Evolutionary conservation across 2,113 vertebrate species (phyloP), one percentile per base, ranked within the genome.

Genomic region (Megalops atlanticus): DNA sequence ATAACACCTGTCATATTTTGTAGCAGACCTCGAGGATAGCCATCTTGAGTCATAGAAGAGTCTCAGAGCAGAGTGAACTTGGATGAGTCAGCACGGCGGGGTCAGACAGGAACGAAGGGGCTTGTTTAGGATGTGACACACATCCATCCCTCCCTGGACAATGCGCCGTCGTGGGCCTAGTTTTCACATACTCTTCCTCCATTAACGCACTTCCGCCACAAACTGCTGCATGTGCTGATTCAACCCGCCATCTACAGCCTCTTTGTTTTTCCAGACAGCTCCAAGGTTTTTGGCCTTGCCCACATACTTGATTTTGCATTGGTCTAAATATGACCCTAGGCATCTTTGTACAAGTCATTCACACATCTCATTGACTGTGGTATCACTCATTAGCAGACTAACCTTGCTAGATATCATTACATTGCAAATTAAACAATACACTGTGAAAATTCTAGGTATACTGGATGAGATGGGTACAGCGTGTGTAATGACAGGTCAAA

Each of bases 241-340:
- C 24, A 64, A 10, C 58, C 58, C n/a, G 0, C n/a, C 58, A 64
- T 27, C 58, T 64, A 0, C 4, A 31, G n/a, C n/a, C 24, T 31
- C 52, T 58, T 24, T 24, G n/a, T 31, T 31, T 64, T 64, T 0
- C 2, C 58, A 64, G 58, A 74, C 5, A 43, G 40, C 40, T 8
- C 18, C n/a, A n/a, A 0, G 15, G 35, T n/a, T 11, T n/a, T 69
- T 80, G 72, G 72, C 72, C 78, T 72, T 72, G 33, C 14, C 35
- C 69, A 80, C 47, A 80, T n/a, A 80, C 72, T 72, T 52, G 64
- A n/a, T 40, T 69, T 79, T 71, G 45, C 36, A 35, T 70, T 31
- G 2, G 27, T 70, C 38, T 79, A 79, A 33, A 79, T 70, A 79
- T 79, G 27, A 70, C n/a, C 38, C 39, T 18, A 33, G 74, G 31